A percentile compares a stretch with the other conserved stretches of the same genome.
Evolutionary conservation across 1,140 invertebrate genomes (phyloP).

Genomic region (Scaptomyza graminum): DNA sequence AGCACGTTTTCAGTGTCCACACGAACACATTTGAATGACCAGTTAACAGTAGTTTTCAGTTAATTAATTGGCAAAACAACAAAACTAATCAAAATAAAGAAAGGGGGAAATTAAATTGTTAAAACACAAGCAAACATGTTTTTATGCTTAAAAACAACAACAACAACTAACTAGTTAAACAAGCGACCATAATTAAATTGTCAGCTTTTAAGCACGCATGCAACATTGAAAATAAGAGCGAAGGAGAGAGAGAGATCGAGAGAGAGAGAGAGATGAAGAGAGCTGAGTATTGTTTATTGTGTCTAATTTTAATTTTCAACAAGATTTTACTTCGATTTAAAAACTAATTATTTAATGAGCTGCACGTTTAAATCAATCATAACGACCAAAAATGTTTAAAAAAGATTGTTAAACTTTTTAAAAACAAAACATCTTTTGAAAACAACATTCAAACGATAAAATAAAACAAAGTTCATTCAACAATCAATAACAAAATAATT

Average conservation of each 20-base stretch:
- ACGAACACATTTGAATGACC: constrained; percentile 31
- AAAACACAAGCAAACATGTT: constrained; percentile 67
- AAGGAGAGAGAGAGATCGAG: not conserved
- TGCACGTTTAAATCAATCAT: not conserved
- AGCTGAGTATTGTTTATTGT: too few species aligned
- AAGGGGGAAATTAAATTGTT: constrained; percentile 57
- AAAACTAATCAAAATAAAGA: constrained; percentile 21
- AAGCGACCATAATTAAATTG: constrained; percentile 61
- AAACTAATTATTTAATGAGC: constrained; percentile 1
- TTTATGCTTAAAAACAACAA: constrained; percentile 40
- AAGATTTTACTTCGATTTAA: constrained; percentile 1
- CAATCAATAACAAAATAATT: constrained; percentile 25
- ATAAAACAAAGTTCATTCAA: not conserved
- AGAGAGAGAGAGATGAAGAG: too few species aligned
- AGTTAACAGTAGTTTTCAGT: constrained; percentile 75
- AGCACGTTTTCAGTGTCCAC: constrained; percentile 68
- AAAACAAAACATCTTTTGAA: too few species aligned
- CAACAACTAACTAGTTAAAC: constrained; percentile 22
- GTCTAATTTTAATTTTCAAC: too few species aligned
- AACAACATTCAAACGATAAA: not conserved
- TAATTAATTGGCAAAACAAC: constrained; percentile 65
- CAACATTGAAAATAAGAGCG: not conserved
- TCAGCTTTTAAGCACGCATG: constrained; percentile 45
- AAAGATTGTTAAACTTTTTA: too few species aligned
- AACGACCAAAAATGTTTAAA: not conserved